A percentile compares a stretch with the other conserved stretches of the same genome.
These are phyloP conservation scores for Stenolophus ochropezus DNA, from an alignment of 2,888 invertebrate species.

Conservation along the genomic window DNA sequence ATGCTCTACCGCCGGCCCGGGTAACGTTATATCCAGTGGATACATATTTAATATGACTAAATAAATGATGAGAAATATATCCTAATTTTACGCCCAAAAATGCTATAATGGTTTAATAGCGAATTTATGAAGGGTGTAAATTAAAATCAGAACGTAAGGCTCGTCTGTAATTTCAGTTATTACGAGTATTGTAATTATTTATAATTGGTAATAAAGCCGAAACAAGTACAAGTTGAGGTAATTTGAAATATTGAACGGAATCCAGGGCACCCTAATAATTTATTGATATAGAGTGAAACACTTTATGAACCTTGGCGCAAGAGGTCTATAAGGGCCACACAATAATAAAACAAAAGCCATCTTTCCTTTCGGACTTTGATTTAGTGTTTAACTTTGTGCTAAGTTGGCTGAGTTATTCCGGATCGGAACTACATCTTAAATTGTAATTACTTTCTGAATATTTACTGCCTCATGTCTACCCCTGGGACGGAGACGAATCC, in stretches of 20 bases:
- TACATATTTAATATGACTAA: too few relatives aligned
- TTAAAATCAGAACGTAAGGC: not conserved
- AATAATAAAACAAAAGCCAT: slow-evolving; percentile 57
- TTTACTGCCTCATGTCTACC: slow-evolving; percentile 67
- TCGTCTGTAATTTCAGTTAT: not conserved
- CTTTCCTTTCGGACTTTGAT: slow-evolving; percentile 59
- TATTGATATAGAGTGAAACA: slow-evolving; percentile 24
- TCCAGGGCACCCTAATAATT: not conserved
- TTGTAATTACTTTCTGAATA: slow-evolving; percentile 71
- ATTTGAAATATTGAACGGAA: slow-evolving; percentile 5
- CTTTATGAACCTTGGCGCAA: slow-evolving; percentile 16
- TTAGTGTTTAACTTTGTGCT: slow-evolving; percentile 58
- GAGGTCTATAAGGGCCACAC: slow-evolving; percentile 22
- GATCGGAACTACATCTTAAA: slow-evolving; percentile 67
- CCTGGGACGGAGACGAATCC: slow-evolving; percentile 43
- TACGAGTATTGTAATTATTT: slow-evolving; percentile 3
- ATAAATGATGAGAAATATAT: too few relatives aligned
- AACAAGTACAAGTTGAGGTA: not conserved
- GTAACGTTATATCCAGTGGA: too few relatives aligned
- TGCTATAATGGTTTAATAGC: not conserved
- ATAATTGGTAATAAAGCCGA: not conserved
- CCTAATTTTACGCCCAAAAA: too few relatives aligned
- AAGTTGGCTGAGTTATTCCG: slow-evolving; percentile 63
- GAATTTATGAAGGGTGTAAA: not conserved
- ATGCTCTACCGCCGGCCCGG: too few relatives aligned